Evolutionary conservation across 2,888 invertebrate species (phyloP).

Genomic region (Dryocosmus kuriphilus): DNA sequence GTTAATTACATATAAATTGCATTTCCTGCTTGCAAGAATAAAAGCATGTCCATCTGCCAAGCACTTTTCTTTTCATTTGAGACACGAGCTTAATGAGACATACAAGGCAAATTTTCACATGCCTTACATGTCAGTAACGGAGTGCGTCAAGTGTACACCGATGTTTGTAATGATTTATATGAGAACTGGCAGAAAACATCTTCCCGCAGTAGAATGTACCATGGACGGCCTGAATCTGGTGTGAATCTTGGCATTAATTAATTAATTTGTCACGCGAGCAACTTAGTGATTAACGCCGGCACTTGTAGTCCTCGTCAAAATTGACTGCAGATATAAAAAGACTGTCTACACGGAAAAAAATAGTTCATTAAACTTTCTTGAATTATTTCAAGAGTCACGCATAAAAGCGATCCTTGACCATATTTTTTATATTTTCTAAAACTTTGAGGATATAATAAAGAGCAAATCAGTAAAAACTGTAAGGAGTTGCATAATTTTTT

Average conservation of each 20-base stretch:
- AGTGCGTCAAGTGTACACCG: constrained; percentile 27
- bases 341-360: too few relatives aligned
- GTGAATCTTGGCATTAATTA: constrained; percentile 27
- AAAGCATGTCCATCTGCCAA: constrained; percentile 5
- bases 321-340: too few relatives aligned
- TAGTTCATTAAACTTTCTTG: too few relatives aligned
- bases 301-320: not conserved
- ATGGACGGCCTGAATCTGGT: not conserved
- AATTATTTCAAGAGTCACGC: too few relatives aligned
- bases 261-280: constrained; percentile 10
- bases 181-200: constrained; percentile 45
- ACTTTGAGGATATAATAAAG: too few relatives aligned
- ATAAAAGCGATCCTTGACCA: too few relatives aligned
- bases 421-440: too few relatives aligned
- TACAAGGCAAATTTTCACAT: constrained; percentile 32
- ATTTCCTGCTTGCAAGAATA: not conserved
- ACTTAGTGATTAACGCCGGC: not conserved
- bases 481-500: too few relatives aligned
- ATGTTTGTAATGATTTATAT: constrained; percentile 41
- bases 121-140: constrained; percentile 12
- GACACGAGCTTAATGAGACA: constrained; percentile 23
- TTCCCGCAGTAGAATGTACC: constrained; percentile 43
- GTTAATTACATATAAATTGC: not conserved
- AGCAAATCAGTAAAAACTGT: too few relatives aligned
- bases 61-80: not conserved